phyloP scores from a whole-genome alignment of 2,797 vertebrate species.

The Molossus molossus region DNA sequence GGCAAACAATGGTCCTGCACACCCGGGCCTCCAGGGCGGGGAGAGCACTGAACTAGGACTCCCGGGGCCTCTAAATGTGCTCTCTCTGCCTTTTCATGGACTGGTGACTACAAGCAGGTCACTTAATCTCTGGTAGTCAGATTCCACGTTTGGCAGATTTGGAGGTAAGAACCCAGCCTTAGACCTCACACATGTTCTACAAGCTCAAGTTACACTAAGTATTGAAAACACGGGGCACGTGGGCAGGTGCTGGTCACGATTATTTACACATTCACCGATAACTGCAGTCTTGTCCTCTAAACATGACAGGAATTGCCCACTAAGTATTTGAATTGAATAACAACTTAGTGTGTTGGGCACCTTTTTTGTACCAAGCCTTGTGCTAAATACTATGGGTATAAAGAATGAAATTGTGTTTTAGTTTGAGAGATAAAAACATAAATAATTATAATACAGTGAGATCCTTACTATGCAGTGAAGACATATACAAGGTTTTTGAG shows the following conservation, averaged over 20 bases:
- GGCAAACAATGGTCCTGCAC: neutral
- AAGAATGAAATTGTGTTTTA: neutral
- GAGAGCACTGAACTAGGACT: neutral
- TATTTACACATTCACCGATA: neutral
- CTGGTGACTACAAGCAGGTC: neutral
- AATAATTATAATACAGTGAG: neutral
- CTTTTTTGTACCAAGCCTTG: neutral
- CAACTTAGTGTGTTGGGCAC: neutral
- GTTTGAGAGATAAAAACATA: conserved; percentile 40
- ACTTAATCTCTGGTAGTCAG: neutral
- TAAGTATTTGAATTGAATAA: neutral
- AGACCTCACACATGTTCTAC: neutral
- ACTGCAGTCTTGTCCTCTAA: neutral
- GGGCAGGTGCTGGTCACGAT: rapidly evolving
- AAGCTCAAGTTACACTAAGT: neutral
- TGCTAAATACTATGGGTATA: neutral
- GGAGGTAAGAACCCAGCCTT: neutral
- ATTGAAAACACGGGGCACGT: neutral
- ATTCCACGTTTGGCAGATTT: neutral
- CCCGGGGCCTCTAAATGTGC: neutral
- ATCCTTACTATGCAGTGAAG: neutral
- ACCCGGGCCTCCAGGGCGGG: rapidly evolving
- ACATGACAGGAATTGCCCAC: neutral
- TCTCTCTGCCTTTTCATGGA: neutral
- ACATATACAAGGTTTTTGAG: neutral